Base-by-base conservation (phyloP, 2,113 vertebrate species). In the Tretioscincus oriximinensis region DNA sequence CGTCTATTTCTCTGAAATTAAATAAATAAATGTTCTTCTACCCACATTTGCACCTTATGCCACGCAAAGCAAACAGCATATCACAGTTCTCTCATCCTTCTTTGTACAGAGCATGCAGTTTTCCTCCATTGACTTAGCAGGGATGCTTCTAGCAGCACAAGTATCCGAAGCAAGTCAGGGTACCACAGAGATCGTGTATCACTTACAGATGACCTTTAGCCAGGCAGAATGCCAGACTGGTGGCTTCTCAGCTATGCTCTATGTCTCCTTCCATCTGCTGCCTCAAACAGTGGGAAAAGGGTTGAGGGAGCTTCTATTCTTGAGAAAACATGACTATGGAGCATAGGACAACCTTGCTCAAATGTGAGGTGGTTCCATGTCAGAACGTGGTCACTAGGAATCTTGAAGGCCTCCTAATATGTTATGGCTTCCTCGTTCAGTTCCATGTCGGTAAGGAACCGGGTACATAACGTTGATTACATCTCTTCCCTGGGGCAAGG, bases 121-220 rank as follows among this genome's bases (percentile, higher is more conserved):
- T 11, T 31, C 11, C 49, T 28, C 9, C 24, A 31, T 5, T 29
- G 47, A 58, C 49, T 26, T 60, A 35, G 29, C 9, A n/a, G 24
- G 61, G 69, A 41, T 60, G 81, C 81, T 73, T 22, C 21, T n/a
- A 41, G 35, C 35, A 41, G 35, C 35, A 41, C 35, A 70, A 26
- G 31, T 24, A 14, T 64, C 26, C 11, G 31, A 35, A 24, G 54
- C 54, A 61, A n/a, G 70, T 49, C 63, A 68, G 47, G 51, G 64
- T 29, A 67, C 41, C 21, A 60, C 35, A 69, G 31, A 47, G 45
- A 31, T 47, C 20, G 35, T 22, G n/a, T 51, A 64, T 75, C 76
- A 24, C 71, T 84, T 74, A 70, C 58, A 26, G 21, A 24, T 64
- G 77, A 80, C 77, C 77, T 84, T 84, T 80, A 80, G 22, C 5